Conservation (phyloP, 2,888 invertebrate genomes). For the Coelopa pilipes region DNA sequence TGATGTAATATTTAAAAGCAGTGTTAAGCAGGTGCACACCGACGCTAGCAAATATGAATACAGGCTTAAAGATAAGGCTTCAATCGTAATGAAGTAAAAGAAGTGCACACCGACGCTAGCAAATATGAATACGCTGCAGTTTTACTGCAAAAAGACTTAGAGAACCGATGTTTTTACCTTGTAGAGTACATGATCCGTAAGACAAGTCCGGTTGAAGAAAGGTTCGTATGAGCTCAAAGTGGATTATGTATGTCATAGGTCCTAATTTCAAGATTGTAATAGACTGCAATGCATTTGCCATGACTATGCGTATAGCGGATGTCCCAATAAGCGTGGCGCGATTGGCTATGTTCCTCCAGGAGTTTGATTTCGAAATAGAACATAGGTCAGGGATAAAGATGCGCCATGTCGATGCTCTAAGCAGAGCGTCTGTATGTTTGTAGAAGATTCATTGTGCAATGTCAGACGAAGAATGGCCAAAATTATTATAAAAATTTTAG, state of each 20-base stretch:
- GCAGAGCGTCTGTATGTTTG: not conserved
- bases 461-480: not conserved
- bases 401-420: slow-evolving; percentile 1
- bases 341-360: slow-evolving; percentile 2
- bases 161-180: slow-evolving; percentile 38
- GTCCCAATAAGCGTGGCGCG: not conserved
- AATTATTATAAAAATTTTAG: not conserved
- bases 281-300: too few species aligned
- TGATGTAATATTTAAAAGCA: too few species aligned
- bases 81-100: slow-evolving; percentile 20
- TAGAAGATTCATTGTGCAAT: not conserved
- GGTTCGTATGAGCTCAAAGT: slow-evolving; percentile 7
- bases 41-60: slow-evolving; percentile 41
- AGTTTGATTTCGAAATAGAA: not conserved
- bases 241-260: not conserved
- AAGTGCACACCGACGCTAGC: slow-evolving; percentile 30
- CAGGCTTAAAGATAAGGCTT: too few species aligned
- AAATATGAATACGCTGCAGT: slow-evolving; percentile 43
- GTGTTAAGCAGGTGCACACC: not conserved
- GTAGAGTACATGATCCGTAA: slow-evolving; percentile 43
- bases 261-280: too few species aligned
- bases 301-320: not conserved
- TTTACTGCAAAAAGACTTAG: slow-evolving; percentile 36
- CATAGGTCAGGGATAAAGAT: not conserved
- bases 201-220: slow-evolving; percentile 34